phyloP scores from a whole-genome alignment of 2,797 vertebrate genomes.

The Antennarius maculatus region DNA sequence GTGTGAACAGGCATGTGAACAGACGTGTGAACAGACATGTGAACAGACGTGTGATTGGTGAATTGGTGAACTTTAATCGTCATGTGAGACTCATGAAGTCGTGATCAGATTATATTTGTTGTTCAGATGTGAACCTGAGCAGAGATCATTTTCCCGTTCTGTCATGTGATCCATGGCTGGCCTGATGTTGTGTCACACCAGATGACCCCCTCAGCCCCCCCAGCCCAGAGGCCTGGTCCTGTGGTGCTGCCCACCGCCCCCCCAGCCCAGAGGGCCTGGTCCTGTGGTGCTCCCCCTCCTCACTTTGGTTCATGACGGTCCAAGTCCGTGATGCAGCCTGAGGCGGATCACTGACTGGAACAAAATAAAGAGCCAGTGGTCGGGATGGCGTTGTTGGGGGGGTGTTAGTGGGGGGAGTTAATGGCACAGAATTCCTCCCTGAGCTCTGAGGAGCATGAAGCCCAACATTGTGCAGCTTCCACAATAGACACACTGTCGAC shows the following conservation, averaged over 20 bases:
- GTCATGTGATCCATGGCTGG: no score
- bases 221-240: slow-evolving; percentile 67
- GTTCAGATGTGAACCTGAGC: no score
- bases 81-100: no score
- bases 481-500: slow-evolving; percentile 97
- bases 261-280: slow-evolving; percentile 65
- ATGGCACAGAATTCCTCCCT: slow-evolving; percentile 93
- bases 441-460: slow-evolving; percentile 90
- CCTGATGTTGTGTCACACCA: not conserved
- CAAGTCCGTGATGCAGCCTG: slow-evolving; percentile 71
- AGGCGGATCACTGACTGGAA: slow-evolving; percentile 56
- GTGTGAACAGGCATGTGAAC: no score
- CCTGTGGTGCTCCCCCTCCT: slow-evolving; percentile 83
- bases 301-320: slow-evolving; percentile 92
- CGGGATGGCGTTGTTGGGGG: slow-evolving; percentile 83
- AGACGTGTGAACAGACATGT: no score
- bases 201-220: not conserved
- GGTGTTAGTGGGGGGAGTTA: slow-evolving; percentile 82
- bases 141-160: no score
- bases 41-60: no score
- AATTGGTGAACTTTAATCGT: no score
- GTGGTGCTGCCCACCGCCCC: not conserved
- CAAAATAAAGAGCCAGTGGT: slow-evolving; percentile 79
- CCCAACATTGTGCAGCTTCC: slow-evolving; percentile 93
- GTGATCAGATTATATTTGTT: no score